Base-by-base conservation (phyloP, 2,113 vertebrate species). In the Gadus chalcogrammus region DNA sequence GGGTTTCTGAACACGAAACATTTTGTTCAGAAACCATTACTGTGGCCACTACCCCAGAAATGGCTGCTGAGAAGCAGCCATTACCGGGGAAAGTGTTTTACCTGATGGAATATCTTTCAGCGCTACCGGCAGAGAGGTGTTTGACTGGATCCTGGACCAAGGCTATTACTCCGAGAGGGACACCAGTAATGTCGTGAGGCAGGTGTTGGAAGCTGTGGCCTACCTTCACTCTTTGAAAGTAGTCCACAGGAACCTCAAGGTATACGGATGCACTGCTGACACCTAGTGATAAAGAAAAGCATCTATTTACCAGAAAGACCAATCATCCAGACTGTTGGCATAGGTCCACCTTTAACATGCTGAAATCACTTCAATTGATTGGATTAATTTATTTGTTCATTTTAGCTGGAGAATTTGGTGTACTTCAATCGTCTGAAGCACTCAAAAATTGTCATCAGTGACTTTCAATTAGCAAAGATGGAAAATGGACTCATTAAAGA, bases 111-210 rank as follows among this genome's bases (percentile, higher is more conserved):
- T 66, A 42, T 15, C 61, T 53, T 59, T 69, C 87, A 98, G 97
- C 55, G 97, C 97, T 79, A 98, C 96, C 2, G 97, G 97, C 78
- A 93, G 97, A 78, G 97, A 98, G 87, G 97, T 99, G 76, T 98
- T 99, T 68, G 97, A 98, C 90, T 99, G 97, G 97, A 98, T 99
- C 90, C 88, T 98, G 88, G 97, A 99, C 86, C 97, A 99, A 89
- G 97, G 97, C 52, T 98, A 98, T 91, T 99, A 99, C 86, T 99
- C 97, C 0, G 97, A 99, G 88, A 93, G 90, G 83, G 97, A 99
- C 91, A 99, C 97, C 80, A 99, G 97, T 89, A 99, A 99, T 11
- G 97, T 99, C 67, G 94, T 99, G 87, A 93, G 97, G 80, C 97
- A 99, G 90, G 96, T 99, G 82, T 79, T 98, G 88, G 97, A 98